These are phyloP conservation scores for Stegastes partitus DNA, from an alignment of 2,113 vertebrate species.

Conservation along the genomic window DNA sequence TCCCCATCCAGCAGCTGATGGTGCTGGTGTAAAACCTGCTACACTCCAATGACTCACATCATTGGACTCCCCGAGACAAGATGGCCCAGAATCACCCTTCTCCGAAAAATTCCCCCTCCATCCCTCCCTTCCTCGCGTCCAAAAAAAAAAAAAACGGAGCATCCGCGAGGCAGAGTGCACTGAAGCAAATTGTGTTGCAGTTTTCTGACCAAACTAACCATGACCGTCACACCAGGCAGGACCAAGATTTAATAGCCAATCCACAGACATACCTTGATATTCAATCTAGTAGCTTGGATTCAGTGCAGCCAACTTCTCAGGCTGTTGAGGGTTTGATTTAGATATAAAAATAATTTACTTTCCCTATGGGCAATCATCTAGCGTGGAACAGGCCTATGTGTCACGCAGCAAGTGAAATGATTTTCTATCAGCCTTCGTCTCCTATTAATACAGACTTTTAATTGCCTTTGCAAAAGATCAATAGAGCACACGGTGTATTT, in stretches of 20 bases:
- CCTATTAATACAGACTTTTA: slow-evolving; percentile 72
- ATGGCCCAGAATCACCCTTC: slow-evolving; percentile 61
- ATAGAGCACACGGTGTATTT: slow-evolving; percentile 62
- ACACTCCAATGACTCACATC: slow-evolving; percentile 74
- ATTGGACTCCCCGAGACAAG: slow-evolving; percentile 70
- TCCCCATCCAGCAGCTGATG: slow-evolving; percentile 64
- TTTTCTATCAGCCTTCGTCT: slow-evolving; percentile 58
- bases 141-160: slow-evolving; percentile 7
- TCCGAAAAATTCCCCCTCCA: slow-evolving; percentile 40
- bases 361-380: slow-evolving; percentile 33
- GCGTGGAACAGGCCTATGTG: slow-evolving; percentile 31
- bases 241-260: slow-evolving; percentile 55
- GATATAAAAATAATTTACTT: slow-evolving; percentile 45
- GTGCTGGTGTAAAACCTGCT: slow-evolving; percentile 68
- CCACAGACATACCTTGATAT: slow-evolving; percentile 40
- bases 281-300: slow-evolving; percentile 48
- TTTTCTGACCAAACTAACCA: slow-evolving; percentile 55
- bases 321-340: slow-evolving; percentile 44
- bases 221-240: slow-evolving; percentile 40
- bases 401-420: slow-evolving; percentile 50
- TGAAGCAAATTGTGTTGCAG: slow-evolving; percentile 43
- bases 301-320: slow-evolving; percentile 37
- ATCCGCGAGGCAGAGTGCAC: slow-evolving; percentile 18
- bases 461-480: slow-evolving; percentile 71
- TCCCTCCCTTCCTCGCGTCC: slow-evolving; percentile 16